Conservation (phyloP, 2,113 vertebrate genomes). For the Salvator merianae region DNA sequence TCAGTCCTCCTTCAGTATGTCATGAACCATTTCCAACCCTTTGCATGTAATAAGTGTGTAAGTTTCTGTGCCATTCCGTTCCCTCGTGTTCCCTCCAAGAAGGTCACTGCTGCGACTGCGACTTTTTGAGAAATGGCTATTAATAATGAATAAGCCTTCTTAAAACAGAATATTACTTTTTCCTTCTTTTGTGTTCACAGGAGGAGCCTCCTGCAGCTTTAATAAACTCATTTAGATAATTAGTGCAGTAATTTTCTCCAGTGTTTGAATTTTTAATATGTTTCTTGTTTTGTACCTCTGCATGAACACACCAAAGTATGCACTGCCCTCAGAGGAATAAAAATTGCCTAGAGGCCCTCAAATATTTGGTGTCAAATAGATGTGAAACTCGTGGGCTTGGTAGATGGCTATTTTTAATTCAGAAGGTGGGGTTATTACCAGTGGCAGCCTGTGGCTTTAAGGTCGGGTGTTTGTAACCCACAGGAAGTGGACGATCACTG, state of each 20-base stretch:
- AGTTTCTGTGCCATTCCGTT: background rate
- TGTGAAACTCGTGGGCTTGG: background rate
- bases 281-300: conserved; percentile 1
- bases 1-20: background rate
- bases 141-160: conserved; percentile 35
- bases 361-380: conserved; percentile 9
- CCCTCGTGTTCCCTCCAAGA: background rate
- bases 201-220: conserved; percentile 23
- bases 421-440: background rate
- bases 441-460: too few relatives aligned
- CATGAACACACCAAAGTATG: background rate
- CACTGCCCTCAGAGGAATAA: background rate
- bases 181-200: conserved; percentile 2
- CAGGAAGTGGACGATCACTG: too few relatives aligned
- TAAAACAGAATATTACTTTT: conserved; percentile 19
- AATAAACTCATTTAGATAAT: conserved; percentile 44
- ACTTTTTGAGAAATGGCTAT: conserved; percentile 8
- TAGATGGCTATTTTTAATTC: background rate
- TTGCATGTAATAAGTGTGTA: background rate
- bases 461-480: too few relatives aligned
- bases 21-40: background rate
- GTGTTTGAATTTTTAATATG: conserved; percentile 33
- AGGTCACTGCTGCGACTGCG: background rate
- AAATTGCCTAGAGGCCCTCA: background rate
- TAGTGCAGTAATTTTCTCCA: conserved; percentile 19